These are phyloP conservation scores for Trachelus troglodyta DNA, from an alignment of 2,888 invertebrate genomes.

Conservation along the genomic window DNA sequence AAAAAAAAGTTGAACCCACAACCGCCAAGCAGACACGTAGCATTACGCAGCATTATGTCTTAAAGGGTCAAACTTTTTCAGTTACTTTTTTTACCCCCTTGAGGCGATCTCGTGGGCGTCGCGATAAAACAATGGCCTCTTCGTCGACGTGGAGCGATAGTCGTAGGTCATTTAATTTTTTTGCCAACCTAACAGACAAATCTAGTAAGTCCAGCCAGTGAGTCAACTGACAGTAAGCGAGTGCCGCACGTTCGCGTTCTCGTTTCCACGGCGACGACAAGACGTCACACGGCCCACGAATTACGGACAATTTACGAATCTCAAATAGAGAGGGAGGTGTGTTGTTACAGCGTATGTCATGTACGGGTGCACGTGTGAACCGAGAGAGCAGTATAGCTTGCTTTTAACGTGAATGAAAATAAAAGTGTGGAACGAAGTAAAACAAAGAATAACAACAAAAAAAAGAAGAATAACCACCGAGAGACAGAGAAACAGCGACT, in stretches of 20 bases:
- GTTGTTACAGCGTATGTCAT: neutral
- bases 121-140: neutral
- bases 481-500: slow-evolving; percentile 28
- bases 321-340: neutral
- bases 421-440: slow-evolving; percentile 13
- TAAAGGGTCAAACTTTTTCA: neutral
- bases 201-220: neutral
- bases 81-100: neutral
- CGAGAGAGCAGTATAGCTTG: neutral
- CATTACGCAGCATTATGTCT: neutral
- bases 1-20: neutral
- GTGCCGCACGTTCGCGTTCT: neutral
- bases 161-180: neutral
- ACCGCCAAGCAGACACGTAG: neutral
- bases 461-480: neutral
- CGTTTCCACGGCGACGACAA: neutral
- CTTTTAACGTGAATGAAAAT: neutral
- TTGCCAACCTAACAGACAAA: neutral
- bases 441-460: neutral
- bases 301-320: neutral
- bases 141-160: neutral
- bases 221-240: neutral
- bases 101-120: neutral
- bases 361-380: neutral
- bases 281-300: neutral